Evolutionary conservation across 1,140 invertebrate genomes (phyloP).

Genomic region (Heliothis subflexa): DNA sequence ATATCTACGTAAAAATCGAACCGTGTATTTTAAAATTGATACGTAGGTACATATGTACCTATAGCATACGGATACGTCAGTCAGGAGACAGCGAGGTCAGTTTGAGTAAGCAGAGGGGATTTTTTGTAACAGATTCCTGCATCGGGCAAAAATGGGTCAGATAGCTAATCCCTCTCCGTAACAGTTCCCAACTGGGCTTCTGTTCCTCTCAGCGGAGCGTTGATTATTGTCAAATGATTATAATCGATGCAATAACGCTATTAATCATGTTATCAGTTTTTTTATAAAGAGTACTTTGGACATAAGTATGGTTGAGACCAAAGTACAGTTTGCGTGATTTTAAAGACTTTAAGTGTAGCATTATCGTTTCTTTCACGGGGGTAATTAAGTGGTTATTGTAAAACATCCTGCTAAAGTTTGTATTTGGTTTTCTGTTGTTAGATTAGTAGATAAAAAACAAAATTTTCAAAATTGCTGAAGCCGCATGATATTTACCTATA

Average conservation of each 20-base stretch:
- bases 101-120: conserved; percentile 8
- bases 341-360: too few species aligned
- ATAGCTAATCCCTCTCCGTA: conserved; percentile 25
- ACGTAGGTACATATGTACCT: background rate
- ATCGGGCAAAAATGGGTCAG: conserved; percentile 25
- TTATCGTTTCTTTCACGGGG: too few species aligned
- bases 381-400: too few species aligned
- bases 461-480: too few species aligned
- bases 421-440: too few species aligned
- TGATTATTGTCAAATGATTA: conserved; percentile 6
- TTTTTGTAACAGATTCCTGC: conserved; percentile 28
- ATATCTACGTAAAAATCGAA: too few species aligned
- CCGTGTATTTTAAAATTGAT: background rate
- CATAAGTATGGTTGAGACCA: too few species aligned
- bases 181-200: conserved; percentile 4
- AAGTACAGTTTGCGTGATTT: too few species aligned
- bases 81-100: conserved; percentile 13
- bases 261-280: background rate
- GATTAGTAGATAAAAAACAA: too few species aligned
- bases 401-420: too few species aligned
- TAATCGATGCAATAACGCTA: too few species aligned
- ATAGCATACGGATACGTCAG: conserved; percentile 1
- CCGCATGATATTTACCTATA: too few species aligned
- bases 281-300: background rate
- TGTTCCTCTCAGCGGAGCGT: background rate